Conservation (phyloP, 2,113 vertebrate species). For the Hepsetus odoe region DNA sequence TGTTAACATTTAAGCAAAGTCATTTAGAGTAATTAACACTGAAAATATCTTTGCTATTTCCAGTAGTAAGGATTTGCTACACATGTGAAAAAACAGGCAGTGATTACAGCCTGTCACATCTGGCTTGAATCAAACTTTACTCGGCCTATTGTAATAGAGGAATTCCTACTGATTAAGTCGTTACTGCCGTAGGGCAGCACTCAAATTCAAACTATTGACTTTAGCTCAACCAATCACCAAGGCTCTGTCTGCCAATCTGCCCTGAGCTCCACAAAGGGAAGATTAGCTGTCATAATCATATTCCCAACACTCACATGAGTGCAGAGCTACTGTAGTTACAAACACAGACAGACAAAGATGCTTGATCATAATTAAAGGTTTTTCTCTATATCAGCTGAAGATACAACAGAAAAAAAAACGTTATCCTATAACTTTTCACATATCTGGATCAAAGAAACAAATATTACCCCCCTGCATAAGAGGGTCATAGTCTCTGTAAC, state of each 20-base stretch:
- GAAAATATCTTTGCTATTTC: no score
- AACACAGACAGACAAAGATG: background rate
- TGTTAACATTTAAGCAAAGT: no score
- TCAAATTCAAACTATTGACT: constrained; percentile 29
- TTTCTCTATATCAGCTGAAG: background rate
- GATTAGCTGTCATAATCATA: constrained; percentile 37
- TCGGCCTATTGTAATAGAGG: constrained; percentile 18
- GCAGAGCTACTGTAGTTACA: background rate
- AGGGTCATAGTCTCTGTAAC: background rate
- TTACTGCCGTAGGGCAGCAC: constrained; percentile 20
- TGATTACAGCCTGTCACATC: background rate
- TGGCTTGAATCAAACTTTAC: constrained; percentile 5
- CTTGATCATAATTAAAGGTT: background rate
- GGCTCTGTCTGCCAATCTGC: background rate
- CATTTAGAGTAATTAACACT: no score
- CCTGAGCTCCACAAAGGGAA: constrained; percentile 19
- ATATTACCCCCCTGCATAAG: no score
- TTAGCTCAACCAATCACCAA: constrained; percentile 16
- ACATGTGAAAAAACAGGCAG: background rate
- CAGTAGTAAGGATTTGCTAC: background rate
- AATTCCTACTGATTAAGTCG: constrained; percentile 34
- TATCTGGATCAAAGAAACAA: background rate
- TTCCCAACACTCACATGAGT: constrained; percentile 17
- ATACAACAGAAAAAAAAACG: background rate
- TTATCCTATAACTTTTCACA: background rate